These are phyloP conservation scores for Drosophila parabipectinata DNA, from an alignment of 1,140 invertebrate species.

Conservation along the genomic window DNA sequence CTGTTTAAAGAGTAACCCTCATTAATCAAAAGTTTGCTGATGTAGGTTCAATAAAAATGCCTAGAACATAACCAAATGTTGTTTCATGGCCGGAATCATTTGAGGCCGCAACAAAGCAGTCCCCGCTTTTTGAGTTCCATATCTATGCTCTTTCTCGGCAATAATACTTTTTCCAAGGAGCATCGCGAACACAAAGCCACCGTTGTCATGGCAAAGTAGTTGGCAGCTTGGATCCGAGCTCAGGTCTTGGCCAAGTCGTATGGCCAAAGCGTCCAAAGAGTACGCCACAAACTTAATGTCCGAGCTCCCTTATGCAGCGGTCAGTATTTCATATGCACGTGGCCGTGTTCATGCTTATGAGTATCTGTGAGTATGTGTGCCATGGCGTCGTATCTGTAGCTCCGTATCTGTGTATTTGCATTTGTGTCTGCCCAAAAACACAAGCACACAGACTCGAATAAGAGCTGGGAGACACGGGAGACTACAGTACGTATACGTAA, in stretches of 20 bases:
- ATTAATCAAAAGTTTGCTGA: too few relatives aligned
- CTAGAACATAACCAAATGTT: not conserved
- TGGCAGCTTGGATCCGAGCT: conserved; percentile 18
- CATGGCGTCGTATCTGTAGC: conserved; percentile 17
- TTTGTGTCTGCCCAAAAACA: conserved; percentile 59
- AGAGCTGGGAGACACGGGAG: not conserved
- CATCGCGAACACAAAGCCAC: conserved; percentile 13
- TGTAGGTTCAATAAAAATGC: too few relatives aligned
- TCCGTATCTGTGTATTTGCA: conserved; percentile 48
- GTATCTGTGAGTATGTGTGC: conserved; percentile 21
- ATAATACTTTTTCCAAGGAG: conserved; percentile 13
- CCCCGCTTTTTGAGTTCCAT: not conserved
- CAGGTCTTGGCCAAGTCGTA: conserved; percentile 13
- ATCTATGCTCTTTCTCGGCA: conserved; percentile 19
- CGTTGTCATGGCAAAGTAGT: conserved; percentile 25
- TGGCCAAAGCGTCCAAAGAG: conserved; percentile 13
- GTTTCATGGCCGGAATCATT: not conserved
- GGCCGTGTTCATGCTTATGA: conserved; percentile 41
- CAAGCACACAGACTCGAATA: conserved; percentile 9
- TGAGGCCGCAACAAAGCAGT: conserved; percentile 19
- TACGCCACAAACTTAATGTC: conserved; percentile 45
- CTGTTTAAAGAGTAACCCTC: too few relatives aligned
- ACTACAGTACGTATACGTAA: conserved; percentile 77
- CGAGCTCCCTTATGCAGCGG: conserved; percentile 60
- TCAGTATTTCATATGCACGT: conserved; percentile 76